Evolutionary conservation across 1,140 invertebrate genomes (phyloP).

Genomic region (Pectinophora gossypiella): DNA sequence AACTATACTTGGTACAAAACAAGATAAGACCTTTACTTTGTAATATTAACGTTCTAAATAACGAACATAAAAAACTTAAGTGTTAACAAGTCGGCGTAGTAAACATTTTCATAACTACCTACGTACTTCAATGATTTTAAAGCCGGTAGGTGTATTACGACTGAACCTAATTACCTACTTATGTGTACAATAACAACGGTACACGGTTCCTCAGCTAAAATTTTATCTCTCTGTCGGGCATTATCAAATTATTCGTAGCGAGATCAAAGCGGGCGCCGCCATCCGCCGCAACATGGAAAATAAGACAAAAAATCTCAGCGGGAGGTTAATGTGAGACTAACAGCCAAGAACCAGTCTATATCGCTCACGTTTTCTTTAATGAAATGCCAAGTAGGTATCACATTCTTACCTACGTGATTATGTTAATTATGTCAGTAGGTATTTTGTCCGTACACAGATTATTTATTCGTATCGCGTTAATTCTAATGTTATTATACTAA

Average conservation of each 20-base stretch:
- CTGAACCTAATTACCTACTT: constrained; percentile 3
- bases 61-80: too few species aligned
- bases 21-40: too few species aligned
- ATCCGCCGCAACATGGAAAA: constrained; percentile 21
- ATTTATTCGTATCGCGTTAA: too few species aligned
- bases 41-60: too few species aligned
- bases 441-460: too few species aligned
- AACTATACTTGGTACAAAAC: too few species aligned
- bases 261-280: constrained; percentile 2
- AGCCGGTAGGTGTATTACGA: not conserved
- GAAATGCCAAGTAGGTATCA: constrained; percentile 8
- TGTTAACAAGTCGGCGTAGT: too few species aligned
- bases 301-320: constrained; percentile 20
- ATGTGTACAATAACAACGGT: not conserved
- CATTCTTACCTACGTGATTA: not conserved
- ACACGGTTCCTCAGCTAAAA: not conserved
- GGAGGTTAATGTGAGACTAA: constrained; percentile 14
- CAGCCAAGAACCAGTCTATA: not conserved
- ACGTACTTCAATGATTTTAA: too few species aligned
- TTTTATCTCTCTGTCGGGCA: constrained; percentile 1
- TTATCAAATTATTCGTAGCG: constrained; percentile 4
- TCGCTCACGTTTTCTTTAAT: constrained; percentile 11
- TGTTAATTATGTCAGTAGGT: constrained; percentile 2
- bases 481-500: too few species aligned
- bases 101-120: too few species aligned